Conservation (phyloP, 1,140 invertebrate species). For the Listronotus bonariensis region DNA sequence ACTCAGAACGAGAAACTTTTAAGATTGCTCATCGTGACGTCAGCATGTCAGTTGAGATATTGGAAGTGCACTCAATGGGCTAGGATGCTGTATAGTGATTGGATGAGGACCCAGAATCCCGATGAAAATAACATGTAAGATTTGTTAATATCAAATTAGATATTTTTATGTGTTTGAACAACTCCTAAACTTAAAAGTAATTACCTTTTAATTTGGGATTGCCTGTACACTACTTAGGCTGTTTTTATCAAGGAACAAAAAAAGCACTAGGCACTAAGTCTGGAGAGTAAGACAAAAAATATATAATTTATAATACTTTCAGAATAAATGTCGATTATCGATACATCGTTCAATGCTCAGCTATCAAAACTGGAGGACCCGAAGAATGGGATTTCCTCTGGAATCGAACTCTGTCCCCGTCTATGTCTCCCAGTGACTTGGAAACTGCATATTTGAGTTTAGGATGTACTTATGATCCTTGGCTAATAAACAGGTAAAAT, state of each 20-base stretch:
- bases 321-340: slow-evolving; percentile 47
- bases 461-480: slow-evolving; percentile 50
- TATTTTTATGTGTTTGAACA: background rate
- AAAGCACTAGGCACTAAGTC: no score
- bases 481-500: slow-evolving; percentile 50
- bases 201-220: no score
- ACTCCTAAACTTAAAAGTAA: background rate
- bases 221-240: no score
- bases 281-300: no score
- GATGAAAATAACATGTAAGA: slow-evolving; percentile 48
- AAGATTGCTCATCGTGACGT: slow-evolving; percentile 42
- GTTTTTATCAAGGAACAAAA: no score
- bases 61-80: slow-evolving; percentile 47
- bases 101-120: slow-evolving; percentile 45
- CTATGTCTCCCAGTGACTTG: slow-evolving; percentile 44
- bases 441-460: slow-evolving; percentile 48
- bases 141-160: no score
- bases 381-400: slow-evolving; percentile 51
- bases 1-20: slow-evolving; percentile 47
- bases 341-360: slow-evolving; percentile 45
- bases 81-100: slow-evolving; percentile 39
- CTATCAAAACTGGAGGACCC: slow-evolving; percentile 45
- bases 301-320: slow-evolving; percentile 8
- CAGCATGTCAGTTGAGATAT: slow-evolving; percentile 45
- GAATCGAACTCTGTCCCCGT: slow-evolving; percentile 43